These are phyloP conservation scores for Agonum fuliginosum DNA, from an alignment of 2,888 invertebrate species.

Conservation along the genomic window DNA sequence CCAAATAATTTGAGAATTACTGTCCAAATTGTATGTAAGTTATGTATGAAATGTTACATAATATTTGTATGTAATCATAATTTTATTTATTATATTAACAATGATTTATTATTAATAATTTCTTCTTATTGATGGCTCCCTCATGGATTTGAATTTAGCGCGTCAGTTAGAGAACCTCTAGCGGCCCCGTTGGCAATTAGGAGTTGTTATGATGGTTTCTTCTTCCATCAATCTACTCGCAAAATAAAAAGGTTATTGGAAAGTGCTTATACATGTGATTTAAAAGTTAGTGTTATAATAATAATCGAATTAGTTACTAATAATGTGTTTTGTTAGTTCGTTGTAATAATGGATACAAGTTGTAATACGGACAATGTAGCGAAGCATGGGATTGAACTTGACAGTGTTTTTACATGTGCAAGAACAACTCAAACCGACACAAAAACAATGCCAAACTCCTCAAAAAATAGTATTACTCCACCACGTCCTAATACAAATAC, in stretches of 20 bases:
- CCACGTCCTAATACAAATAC: conserved; percentile 18
- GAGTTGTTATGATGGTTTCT: conserved; percentile 50
- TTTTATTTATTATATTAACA: neutral
- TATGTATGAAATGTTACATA: neutral
- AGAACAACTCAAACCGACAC: conserved; percentile 36
- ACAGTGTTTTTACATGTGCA: conserved; percentile 21
- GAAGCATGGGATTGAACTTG: neutral
- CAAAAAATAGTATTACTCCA: conserved; percentile 15
- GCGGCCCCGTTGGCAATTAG: neutral
- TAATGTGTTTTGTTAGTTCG: conserved; percentile 45
- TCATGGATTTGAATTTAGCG: conserved; percentile 34
- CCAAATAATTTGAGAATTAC: too few relatives aligned
- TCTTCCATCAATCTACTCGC: conserved; percentile 32
- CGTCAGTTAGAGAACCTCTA: neutral
- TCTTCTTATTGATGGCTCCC: too few relatives aligned
- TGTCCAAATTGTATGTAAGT: neutral
- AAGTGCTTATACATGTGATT: conserved; percentile 51
- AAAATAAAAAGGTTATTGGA: conserved; percentile 52
- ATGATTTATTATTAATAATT: neutral
- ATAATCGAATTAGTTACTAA: neutral
- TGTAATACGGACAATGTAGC: neutral
- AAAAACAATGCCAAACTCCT: conserved; percentile 28
- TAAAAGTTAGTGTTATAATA: conserved; percentile 18
- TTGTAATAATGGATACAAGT: conserved; percentile 41
- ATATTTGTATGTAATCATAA: neutral